Conservation (phyloP, 2,113 vertebrate species). For the Microcebus murinus region DNA sequence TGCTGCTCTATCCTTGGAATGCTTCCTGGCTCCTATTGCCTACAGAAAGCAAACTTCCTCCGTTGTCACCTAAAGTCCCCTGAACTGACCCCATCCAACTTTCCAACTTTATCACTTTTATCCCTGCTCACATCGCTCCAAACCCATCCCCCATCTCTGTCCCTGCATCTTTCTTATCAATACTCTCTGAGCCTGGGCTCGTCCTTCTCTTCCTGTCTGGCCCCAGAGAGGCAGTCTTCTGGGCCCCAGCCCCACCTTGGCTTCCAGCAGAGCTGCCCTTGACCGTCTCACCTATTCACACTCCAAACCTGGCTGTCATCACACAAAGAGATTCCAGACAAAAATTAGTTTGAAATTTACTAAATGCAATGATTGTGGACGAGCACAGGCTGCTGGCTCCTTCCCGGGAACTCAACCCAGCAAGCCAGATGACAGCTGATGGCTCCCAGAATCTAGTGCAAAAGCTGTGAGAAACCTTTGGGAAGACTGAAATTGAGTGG, state of each 20-base stretch:
- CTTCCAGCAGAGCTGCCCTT: background rate
- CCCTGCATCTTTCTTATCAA: background rate
- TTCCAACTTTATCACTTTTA: background rate
- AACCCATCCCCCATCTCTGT: background rate
- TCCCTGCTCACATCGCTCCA: background rate
- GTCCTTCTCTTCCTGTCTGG: background rate
- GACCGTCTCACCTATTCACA: background rate
- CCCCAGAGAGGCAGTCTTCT: background rate
- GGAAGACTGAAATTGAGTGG: background rate
- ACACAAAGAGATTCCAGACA: background rate
- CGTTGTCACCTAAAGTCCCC: background rate
- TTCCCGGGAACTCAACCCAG: background rate
- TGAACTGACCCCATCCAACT: background rate
- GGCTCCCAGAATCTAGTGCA: background rate
- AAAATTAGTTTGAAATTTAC: background rate
- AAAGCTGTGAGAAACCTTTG: background rate
- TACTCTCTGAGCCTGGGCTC: background rate
- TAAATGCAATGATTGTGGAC: background rate
- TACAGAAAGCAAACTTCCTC: background rate
- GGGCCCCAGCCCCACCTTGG: background rate
- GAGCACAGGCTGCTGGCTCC: background rate
- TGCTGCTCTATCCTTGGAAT: background rate
- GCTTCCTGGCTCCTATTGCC: background rate
- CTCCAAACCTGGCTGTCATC: background rate
- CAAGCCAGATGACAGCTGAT: background rate